Evolutionary conservation across 2,113 vertebrate species (phyloP), one percentile per base, ranked within the genome.

Genomic region (Trematomus loennbergii): DNA sequence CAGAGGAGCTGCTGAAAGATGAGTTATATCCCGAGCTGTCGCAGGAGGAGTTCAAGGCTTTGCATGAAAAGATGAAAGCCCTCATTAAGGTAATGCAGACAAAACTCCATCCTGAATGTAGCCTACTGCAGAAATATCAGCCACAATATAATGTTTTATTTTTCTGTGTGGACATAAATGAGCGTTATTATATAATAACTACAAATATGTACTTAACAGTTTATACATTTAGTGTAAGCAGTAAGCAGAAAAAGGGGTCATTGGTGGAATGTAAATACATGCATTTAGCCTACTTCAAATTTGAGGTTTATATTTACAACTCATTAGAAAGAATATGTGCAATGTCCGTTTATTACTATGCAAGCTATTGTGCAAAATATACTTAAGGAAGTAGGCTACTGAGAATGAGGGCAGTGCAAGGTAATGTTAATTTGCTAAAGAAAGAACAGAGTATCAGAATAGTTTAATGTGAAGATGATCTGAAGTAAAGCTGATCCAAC

Each of bases 1-100:
- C 97, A 0, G 97, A 98, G 76, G 96, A 97, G 80, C 92, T 96
- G 87, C 90, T 99, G 83, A 95, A 92, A 18, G 82, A 60, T 1
- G 95, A 99, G 61, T 92, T 99, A 0, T 99, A 95, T 53, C 95
- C 96, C 0, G 96, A 97, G 0, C 72, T 96, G 76, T 17, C 95
- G 0, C 89, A 67, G 8, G 96, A 97, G n/a, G 94, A 97, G 79
- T 99, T 99, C 88, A 88, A 60, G 4, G 91, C 93, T 0, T 86
- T 98, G 78, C 92, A 95, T 33, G 94, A 95, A 22, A 97, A 96
- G 69, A 97, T 98, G 96, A 93, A 75, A 61, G 95, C 94, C 1
- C 84, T 97, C 12, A 72, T 97, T 2, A 97, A 97, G 97, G 97
- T 98, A 43, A 12, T 0, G 2, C 4, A 1, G 5, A 40, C 36